Base-by-base conservation (phyloP, 1,140 invertebrate species). In the Atta colombica region DNA sequence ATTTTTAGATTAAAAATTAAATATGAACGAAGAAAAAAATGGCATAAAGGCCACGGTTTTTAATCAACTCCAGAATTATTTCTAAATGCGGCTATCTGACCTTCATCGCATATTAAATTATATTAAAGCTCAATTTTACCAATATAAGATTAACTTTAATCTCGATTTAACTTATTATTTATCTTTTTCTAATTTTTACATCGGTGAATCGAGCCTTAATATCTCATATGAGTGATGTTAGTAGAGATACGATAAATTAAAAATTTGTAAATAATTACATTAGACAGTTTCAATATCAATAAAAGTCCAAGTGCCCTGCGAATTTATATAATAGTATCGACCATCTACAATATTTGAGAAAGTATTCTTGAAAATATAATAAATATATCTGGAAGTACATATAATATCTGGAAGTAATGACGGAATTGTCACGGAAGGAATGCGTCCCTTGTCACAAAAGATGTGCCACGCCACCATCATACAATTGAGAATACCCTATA, bases 401-500 rank as follows among this genome's bases (percentile, higher is more conserved):
- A 21, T 49, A 71, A 74, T 82, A 82, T 74, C 39, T 28, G 18
- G 8, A 21, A 53, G 16, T 35, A 80, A 55, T 7, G n/a, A 49
- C 53, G 31, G 5, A 60, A 82, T 51, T 84, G 80, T 61, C 55
- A 49, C 6, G 0, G n/a, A 63, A 51, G 80, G 18, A n/a, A 61
- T 68, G 53, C 25, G 39, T 84, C 58, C 69, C 39, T 74, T 69
- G 39, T 84, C 55, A 74, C 21, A 14, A 49, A 21, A 60, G 25
- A 39, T 61, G 31, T 58, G 28, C 1, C 65, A 45, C 8, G 7
- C 55, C 51, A 12, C 3, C 55, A 58, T n/a, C 7, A 31, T 53
- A 58, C 69, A 74, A 61, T 51, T 51, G 69, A 63, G 49, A 49
- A 63, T 75, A 75, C 28, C 77, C 77, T 71, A 71, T 84, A 55